Conservation (phyloP, 2,888 invertebrate genomes). For the Temnothorax unifasciatus region DNA sequence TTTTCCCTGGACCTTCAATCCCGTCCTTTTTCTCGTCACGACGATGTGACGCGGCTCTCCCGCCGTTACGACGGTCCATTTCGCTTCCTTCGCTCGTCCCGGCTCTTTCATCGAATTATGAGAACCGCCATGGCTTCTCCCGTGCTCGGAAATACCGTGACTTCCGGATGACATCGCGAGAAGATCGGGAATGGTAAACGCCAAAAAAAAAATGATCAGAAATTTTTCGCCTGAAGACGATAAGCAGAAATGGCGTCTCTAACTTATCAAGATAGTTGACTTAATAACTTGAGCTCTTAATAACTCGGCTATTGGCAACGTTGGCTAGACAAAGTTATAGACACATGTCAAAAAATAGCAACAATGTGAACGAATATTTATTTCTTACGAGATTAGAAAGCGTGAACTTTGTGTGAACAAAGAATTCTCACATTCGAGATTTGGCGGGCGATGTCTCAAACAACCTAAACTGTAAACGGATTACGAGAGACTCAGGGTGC, state of each 20-base stretch:
- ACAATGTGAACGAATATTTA: not conserved
- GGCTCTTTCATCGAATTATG: slow-evolving; percentile 54
- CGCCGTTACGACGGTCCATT: slow-evolving; percentile 31
- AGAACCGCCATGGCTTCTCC: slow-evolving; percentile 30
- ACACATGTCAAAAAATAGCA: not conserved
- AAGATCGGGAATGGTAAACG: slow-evolving; percentile 6
- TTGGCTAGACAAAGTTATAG: not conserved
- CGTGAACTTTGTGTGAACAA: not conserved
- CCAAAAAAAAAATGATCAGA: not conserved
- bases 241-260: not conserved
- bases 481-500: not conserved
- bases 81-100: slow-evolving; percentile 32
- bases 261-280: not conserved
- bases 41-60: slow-evolving; percentile 32
- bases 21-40: slow-evolving; percentile 34
- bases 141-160: slow-evolving; percentile 41
- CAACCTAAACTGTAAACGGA: not conserved
- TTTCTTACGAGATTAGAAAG: not conserved
- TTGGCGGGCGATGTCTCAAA: not conserved
- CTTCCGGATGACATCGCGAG: slow-evolving; percentile 31
- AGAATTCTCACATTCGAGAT: not conserved
- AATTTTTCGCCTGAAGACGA: slow-evolving; percentile 27
- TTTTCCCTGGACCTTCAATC: slow-evolving; percentile 36
- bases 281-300: not conserved
- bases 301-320: not conserved